Evolutionary conservation across 53 echinoderm and acorn worm species (phyloP).

Genomic region (Glandiceps talaboti): DNA sequence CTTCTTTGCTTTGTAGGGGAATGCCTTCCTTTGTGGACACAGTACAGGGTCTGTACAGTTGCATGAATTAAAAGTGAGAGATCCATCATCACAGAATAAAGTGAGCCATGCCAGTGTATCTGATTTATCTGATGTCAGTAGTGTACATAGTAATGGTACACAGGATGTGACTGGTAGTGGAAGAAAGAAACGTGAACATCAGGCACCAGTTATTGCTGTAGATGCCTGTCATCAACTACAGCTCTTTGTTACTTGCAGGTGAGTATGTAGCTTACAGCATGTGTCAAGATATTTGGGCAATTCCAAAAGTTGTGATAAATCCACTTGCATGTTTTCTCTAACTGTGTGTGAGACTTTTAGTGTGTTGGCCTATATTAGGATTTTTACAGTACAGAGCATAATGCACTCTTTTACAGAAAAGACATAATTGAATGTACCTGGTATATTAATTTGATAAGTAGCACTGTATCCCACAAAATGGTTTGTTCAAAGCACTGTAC

Average conservation of each 20-base stretch:
- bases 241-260: slow-evolving; percentile 85
- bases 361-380: too few species aligned
- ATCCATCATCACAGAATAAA: slow-evolving; percentile 14
- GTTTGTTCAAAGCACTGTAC: too few species aligned
- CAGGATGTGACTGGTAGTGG: slow-evolving; percentile 3
- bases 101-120: slow-evolving; percentile 5
- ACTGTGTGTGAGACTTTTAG: too few species aligned
- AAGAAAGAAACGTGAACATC: slow-evolving; percentile 39
- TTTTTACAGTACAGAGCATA: too few species aligned
- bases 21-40: slow-evolving; percentile 62
- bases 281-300: too few species aligned
- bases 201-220: slow-evolving; percentile 46
- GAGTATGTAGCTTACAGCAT: too few species aligned
- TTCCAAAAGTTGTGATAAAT: too few species aligned
- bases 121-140: not conserved
- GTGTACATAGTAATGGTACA: slow-evolving; percentile 3
- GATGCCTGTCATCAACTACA: slow-evolving; percentile 49
- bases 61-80: slow-evolving; percentile 25
- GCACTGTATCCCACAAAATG: too few species aligned
- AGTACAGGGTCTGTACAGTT: slow-evolving; percentile 45
- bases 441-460: too few species aligned
- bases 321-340: too few species aligned
- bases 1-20: slow-evolving; percentile 26
- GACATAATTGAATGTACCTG: too few species aligned
- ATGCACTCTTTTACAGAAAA: too few species aligned